A percentile compares a stretch with the other conserved stretches of the same genome.
Evolutionary conservation across 92 coral and sea anemone genomes (phyloP).

Genomic region (Scolanthus callimorphus): DNA sequence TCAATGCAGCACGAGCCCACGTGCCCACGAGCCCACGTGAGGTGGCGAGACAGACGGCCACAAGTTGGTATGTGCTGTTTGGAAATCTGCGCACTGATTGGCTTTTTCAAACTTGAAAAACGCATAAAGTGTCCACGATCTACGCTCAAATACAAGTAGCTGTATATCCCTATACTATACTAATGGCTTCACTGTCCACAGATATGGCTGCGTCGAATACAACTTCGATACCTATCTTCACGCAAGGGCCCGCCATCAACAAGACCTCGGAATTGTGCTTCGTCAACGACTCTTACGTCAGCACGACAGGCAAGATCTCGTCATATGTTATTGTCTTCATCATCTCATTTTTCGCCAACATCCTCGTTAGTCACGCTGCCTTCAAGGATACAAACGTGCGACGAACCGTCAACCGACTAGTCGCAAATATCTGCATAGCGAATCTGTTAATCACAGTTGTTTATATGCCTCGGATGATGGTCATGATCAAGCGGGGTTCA

Average conservation of each 20-base stretch:
- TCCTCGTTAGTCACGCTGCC: neutral
- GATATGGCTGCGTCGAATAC: neutral
- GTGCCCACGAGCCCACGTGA: too few relatives aligned
- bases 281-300: neutral
- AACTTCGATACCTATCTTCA: neutral
- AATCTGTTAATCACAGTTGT: conserved; percentile 33
- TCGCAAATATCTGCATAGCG: conserved; percentile 40
- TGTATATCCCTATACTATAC: too few relatives aligned
- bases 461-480: conserved; percentile 52
- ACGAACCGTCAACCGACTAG: conserved; percentile 20
- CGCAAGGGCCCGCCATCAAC: neutral
- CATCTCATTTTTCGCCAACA: conserved; percentile 10
- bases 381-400: conserved; percentile 6
- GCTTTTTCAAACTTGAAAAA: too few relatives aligned
- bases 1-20: too few relatives aligned
- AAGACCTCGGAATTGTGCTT: neutral
- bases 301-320: neutral
- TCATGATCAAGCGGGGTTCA: conserved; percentile 21
- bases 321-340: conserved; percentile 1
- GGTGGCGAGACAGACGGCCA: too few relatives aligned
- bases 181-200: neutral
- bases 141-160: too few relatives aligned
- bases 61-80: too few relatives aligned
- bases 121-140: too few relatives aligned
- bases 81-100: too few relatives aligned